Conservation (phyloP, 1,140 invertebrate species). For the Procambarus clarkii region DNA sequence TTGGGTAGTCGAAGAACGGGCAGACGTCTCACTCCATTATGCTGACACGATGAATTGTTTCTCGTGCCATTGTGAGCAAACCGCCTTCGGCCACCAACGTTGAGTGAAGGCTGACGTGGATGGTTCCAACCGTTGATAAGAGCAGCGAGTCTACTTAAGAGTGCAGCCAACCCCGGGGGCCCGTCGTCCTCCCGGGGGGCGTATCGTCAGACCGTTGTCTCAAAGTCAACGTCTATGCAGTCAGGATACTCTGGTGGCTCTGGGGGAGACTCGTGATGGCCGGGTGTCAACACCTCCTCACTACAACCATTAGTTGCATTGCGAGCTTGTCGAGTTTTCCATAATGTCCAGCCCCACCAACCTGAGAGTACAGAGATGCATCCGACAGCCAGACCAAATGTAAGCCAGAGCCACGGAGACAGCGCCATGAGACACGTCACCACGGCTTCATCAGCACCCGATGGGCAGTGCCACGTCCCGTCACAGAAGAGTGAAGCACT, state of each 20-base stretch:
- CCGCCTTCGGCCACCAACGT: conserved; percentile 10
- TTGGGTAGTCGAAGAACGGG: conserved; percentile 56
- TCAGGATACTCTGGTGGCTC: conserved; percentile 71
- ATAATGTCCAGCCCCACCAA: conserved; percentile 70
- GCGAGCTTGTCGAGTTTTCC: conserved; percentile 59
- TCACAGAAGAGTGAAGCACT: conserved; percentile 71
- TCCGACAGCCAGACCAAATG: conserved; percentile 70
- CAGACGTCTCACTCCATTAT: conserved; percentile 55
- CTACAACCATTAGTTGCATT: conserved; percentile 33
- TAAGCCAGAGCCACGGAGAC: conserved; percentile 71
- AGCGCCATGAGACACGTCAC: conserved; percentile 71
- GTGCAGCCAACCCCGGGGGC: conserved; percentile 69
- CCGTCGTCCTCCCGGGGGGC: conserved; percentile 67
- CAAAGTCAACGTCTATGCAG: conserved; percentile 71
- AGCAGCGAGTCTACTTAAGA: conserved; percentile 65
- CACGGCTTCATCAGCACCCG: conserved; percentile 70
- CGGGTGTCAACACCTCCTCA: conserved; percentile 67
- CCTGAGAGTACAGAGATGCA: conserved; percentile 65
- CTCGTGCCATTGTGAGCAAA: conserved; percentile 42
- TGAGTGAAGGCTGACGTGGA: conserved; percentile 8
- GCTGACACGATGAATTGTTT: conserved; percentile 25
- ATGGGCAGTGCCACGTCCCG: conserved; percentile 71
- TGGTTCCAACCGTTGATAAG: conserved; percentile 66
- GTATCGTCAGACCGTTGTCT: conserved; percentile 73
- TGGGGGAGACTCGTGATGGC: conserved; percentile 70